phyloP scores from a whole-genome alignment of 2,797 vertebrate genomes.

The Scarus forsteni region DNA sequence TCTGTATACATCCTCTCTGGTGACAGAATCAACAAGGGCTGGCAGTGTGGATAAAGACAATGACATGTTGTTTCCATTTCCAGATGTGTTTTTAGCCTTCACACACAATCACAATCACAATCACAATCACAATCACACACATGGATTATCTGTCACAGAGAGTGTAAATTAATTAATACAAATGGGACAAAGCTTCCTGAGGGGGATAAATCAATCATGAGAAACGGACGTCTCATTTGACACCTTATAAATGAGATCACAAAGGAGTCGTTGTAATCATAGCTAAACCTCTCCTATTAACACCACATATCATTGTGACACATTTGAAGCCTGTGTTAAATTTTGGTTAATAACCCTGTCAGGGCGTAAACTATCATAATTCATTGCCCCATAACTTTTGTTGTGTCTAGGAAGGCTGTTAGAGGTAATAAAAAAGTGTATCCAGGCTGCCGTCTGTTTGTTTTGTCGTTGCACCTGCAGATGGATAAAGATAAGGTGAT shows the following conservation, averaged over 20 bases:
- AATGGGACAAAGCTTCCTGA: conserved; percentile 6
- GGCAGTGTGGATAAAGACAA: conserved; percentile 43
- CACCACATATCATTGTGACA: conserved; percentile 36
- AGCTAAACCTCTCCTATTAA: conserved; percentile 14
- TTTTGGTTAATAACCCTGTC: conserved; percentile 48
- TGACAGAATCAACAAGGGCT: conserved; percentile 37
- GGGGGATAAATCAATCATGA: conserved; percentile 1
- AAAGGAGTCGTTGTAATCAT: conserved; percentile 56
- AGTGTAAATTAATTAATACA: neutral
- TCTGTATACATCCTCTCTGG: conserved; percentile 56
- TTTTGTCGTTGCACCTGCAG: conserved; percentile 35
- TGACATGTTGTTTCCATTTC: conserved; percentile 33
- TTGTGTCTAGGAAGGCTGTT: conserved; percentile 48
- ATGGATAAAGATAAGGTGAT: neutral
- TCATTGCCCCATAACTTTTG: conserved; percentile 22
- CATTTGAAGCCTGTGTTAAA: conserved; percentile 30
- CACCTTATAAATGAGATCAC: conserved; percentile 12
- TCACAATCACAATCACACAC: neutral
- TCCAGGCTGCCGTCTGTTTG: conserved; percentile 43
- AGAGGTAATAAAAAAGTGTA: conserved; percentile 15
- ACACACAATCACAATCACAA: neutral
- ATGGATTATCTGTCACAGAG: neutral
- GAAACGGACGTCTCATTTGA: conserved; percentile 6
- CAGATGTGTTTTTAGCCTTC: conserved; percentile 1
- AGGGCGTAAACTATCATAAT: conserved; percentile 33